A percentile compares a stretch with the other conserved stretches of the same genome.
phyloP scores from a whole-genome alignment of 2,888 invertebrate genomes.

The Folsomia candida region DNA sequence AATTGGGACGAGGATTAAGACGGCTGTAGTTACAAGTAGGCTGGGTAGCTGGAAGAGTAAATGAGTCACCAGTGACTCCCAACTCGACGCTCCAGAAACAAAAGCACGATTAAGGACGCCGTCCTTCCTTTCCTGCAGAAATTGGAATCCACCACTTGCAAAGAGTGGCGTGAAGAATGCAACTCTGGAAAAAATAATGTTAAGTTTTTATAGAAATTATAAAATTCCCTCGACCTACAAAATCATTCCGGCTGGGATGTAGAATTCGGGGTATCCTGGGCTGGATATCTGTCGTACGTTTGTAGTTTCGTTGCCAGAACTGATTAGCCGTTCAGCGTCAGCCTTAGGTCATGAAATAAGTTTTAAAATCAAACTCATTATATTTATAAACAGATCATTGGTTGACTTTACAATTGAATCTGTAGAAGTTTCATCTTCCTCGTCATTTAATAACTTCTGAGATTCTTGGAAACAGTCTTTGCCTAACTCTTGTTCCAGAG shows the following conservation, averaged over 20 bases:
- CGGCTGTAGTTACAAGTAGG: conserved; percentile 20
- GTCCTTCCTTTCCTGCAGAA: conserved; percentile 15
- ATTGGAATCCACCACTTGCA: conserved; percentile 24
- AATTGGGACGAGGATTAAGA: conserved; percentile 28
- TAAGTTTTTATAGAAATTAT: too few relatives aligned
- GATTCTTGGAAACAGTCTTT: too few relatives aligned
- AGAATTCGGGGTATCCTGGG: background rate
- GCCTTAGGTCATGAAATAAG: too few relatives aligned
- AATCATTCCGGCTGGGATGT: background rate
- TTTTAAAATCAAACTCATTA: too few relatives aligned
- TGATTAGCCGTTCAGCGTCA: too few relatives aligned
- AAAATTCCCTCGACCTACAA: background rate
- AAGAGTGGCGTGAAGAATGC: conserved; percentile 25
- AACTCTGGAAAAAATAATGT: conserved; percentile 22
- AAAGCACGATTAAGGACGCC: conserved; percentile 26
- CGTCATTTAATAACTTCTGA: too few relatives aligned
- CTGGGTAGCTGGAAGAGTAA: conserved; percentile 23
- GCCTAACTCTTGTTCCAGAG: too few relatives aligned
- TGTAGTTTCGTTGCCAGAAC: too few relatives aligned
- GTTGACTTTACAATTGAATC: too few relatives aligned
- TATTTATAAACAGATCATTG: too few relatives aligned
- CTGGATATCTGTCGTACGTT: too few relatives aligned
- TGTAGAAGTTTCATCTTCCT: too few relatives aligned
- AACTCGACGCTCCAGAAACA: conserved; percentile 20
- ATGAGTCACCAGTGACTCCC: conserved; percentile 26